A percentile compares a stretch with the other conserved stretches of the same genome.
Evolutionary conservation across 1,140 invertebrate genomes (phyloP).

Genomic region (Drosophila novamexicana): DNA sequence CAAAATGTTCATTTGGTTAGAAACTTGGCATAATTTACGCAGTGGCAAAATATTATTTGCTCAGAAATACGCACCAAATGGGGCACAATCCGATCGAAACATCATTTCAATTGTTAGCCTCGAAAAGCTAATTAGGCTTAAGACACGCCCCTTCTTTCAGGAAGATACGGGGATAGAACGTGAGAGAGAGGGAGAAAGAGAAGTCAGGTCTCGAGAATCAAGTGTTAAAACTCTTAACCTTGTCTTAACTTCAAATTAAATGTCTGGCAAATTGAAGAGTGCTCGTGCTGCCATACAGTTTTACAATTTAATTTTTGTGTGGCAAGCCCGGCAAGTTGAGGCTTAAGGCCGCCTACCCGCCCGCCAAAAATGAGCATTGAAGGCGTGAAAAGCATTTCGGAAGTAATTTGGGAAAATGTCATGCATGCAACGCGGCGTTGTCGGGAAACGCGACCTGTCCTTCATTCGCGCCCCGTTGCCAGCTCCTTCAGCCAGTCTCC

Average conservation of each 20-base stretch:
- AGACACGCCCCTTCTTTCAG: background rate
- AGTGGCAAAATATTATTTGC: background rate
- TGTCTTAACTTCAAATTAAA: slow-evolving; percentile 17
- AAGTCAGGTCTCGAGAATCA: background rate
- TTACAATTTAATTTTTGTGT: slow-evolving; percentile 44
- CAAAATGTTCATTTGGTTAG: slow-evolving; percentile 7
- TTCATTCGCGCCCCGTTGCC: background rate
- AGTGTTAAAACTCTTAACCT: slow-evolving; percentile 1
- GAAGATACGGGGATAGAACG: too few species aligned
- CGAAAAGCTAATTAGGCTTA: slow-evolving; percentile 4
- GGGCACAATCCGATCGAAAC: background rate
- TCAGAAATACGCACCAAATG: background rate
- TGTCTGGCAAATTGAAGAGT: background rate
- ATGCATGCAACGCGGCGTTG: slow-evolving; percentile 41
- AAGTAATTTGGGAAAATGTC: slow-evolving; percentile 61
- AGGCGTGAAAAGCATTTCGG: slow-evolving; percentile 55
- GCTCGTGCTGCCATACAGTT: slow-evolving; percentile 4
- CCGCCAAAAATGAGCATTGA: slow-evolving; percentile 14
- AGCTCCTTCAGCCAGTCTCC: background rate
- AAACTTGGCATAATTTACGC: slow-evolving; percentile 4
- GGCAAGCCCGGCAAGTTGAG: background rate
- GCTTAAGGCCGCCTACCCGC: background rate
- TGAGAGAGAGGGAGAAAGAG: background rate
- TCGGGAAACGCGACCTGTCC: slow-evolving; percentile 6
- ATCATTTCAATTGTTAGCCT: background rate